Base-by-base conservation (phyloP, 2,113 vertebrate genomes). In the Willisornis vidua region DNA sequence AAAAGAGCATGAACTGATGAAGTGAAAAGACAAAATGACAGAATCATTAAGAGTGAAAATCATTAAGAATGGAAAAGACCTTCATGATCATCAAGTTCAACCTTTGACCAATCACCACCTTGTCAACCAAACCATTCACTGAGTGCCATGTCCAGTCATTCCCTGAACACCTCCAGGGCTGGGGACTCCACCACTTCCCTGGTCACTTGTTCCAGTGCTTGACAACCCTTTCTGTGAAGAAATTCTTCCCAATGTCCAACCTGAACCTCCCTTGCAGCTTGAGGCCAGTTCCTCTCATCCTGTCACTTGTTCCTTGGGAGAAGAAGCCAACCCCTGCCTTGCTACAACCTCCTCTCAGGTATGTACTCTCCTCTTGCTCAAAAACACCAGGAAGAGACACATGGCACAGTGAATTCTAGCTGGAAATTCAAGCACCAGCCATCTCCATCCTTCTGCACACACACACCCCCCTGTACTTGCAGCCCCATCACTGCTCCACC, bases 1-100 rank as follows among this genome's bases (percentile, higher is more conserved):
- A 13, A 2, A 10, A 41, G 17, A 77, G 7, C 7, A 1, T 2
- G n/a, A 65, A 9, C 9, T 25, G 41, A 19, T 9, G 12, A 31
- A 19, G 1, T 24, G 19, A 51, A 71, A 55, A 49, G 9, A 28
- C 17, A 35, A 45, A 67, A 48, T 8, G 29, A 49, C 10, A 19
- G 43, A 45, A 28, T 17, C 25, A 1, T 25, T 48, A 35, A 41
- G 55, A n/a, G 2, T 46, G 28, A 5, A 39, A 41, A 31, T 9
- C 23, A 1, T 33, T 49, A 51, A 57, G 63, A 24, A 3, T 49
- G 20, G 8, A 41, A 63, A 70, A 63, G 49, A 29, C 3, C 1
- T 23, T 13, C 11, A 13, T 13, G 48, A 19, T 6, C 46, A 39
- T 19, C 2, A 1, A 35, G 29, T 22, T 41, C 62, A 62, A 2